Evolutionary conservation across 2,113 vertebrate genomes (phyloP), one percentile per base, ranked within the genome.

Genomic region (Pelodiscus sinensis): DNA sequence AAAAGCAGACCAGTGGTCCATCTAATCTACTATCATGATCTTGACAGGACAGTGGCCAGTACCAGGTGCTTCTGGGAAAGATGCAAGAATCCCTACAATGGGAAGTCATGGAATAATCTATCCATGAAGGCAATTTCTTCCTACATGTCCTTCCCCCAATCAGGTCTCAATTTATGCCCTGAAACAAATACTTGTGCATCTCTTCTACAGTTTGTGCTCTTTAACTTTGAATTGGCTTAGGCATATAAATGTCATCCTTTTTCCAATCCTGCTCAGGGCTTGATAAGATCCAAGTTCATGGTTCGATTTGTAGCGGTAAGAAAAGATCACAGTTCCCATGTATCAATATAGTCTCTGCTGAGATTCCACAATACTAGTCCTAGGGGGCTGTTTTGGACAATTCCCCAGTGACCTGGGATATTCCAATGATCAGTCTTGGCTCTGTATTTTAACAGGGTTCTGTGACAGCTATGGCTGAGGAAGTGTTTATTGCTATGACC

Each of bases 271-370:
- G 85, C 81, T 18, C 22, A 56, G 60, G 24, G 52, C 6, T 12
- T 1, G 79, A 50, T 84, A 65, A 58, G 7, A 38, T n/a, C 1
- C 7, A 86, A 7, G 16, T 29, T 24, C 0, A 0, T 2, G 73
- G 56, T 54, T 57, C 21, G 35, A 18, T 55, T 2, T 27, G 81
- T 92, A 84, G 29, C 50, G 82, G 6, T 60, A 86, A 85, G 51
- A 80, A 2, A n/a, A 31, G 7, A 27, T 73, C 3, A 9, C 1
- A 54, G 18, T 44, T n/a, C 44, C 89, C 90, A 85, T 4, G 35
- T 2, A 1, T 57, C 51, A 51, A 3, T 57, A 25, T 50, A 50
- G 51, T 86, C 13, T 86, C 31, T 89, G 9, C 60, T 88, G 56
- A 86, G 54, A 60, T 89, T 92, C 5, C 4, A 10, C 55, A 51